phyloP scores from a whole-genome alignment of 2,797 vertebrate genomes.

The Prunella strophiata region DNA sequence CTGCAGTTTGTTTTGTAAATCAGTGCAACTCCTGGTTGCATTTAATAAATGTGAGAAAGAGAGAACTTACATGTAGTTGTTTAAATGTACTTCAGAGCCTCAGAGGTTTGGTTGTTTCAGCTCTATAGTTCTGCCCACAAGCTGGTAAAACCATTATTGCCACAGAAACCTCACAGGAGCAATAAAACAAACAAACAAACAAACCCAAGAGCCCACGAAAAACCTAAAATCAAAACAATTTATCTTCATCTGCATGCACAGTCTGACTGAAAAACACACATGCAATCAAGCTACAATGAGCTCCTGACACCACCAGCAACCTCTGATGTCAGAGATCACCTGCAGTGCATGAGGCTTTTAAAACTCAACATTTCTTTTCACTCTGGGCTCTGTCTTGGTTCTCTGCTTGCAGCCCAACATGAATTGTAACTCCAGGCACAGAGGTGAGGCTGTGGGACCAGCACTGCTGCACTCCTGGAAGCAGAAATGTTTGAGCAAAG shows the following conservation, averaged over 20 bases:
- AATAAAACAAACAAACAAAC: not conserved
- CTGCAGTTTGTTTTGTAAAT: not conserved
- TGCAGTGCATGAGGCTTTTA: not conserved
- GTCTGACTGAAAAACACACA: not conserved
- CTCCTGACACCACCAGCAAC: not conserved
- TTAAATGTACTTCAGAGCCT: not conserved
- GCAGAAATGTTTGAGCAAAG: constrained; percentile 56
- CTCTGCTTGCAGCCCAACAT: not conserved
- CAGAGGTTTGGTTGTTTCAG: not conserved
- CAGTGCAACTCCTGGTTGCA: not conserved
- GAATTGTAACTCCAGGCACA: constrained; percentile 37
- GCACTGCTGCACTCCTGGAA: constrained; percentile 26
- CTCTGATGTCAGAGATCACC: not conserved
- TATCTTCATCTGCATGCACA: not conserved
- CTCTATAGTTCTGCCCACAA: not conserved
- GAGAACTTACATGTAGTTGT: not conserved
- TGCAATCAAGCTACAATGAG: not conserved
- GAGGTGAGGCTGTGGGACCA: constrained; percentile 38
- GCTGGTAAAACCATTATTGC: constrained; percentile 35
- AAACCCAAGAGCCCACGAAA: not conserved
- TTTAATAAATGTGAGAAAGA: not conserved
- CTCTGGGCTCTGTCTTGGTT: not conserved
- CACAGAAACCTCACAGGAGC: not conserved
- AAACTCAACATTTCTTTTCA: not conserved
- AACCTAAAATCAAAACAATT: not conserved